phyloP scores from a whole-genome alignment of 1,140 invertebrate genomes.

The Cotesia chilonis region DNA sequence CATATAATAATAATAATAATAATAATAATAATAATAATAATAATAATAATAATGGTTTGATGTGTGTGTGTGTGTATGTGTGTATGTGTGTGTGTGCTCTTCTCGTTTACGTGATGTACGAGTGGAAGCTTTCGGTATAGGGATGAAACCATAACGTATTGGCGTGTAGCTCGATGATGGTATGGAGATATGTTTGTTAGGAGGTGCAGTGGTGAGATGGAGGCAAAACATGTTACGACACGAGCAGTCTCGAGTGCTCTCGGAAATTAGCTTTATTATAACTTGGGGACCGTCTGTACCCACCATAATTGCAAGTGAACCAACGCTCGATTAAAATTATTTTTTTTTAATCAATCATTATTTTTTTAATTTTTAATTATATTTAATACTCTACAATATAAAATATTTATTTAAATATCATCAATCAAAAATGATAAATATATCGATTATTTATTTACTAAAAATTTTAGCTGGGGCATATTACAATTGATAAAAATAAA shows the following conservation, averaged over 20 bases:
- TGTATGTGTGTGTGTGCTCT: not conserved
- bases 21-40: too few species aligned
- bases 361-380: too few species aligned
- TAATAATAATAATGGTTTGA: not conserved
- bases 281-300: conserved; percentile 64
- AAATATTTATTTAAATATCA: too few species aligned
- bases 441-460: too few species aligned
- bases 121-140: not conserved
- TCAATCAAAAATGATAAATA: too few species aligned
- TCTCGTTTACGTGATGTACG: conserved; percentile 3
- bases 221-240: conserved; percentile 64
- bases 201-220: conserved; percentile 47
- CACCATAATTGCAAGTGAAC: conserved; percentile 59
- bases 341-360: too few species aligned
- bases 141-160: conserved; percentile 32
- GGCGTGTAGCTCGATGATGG: conserved; percentile 35
- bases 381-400: too few species aligned
- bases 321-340: conserved; percentile 44
- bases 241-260: conserved; percentile 63
- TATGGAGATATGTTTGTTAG: conserved; percentile 7
- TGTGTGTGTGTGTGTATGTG: too few species aligned
- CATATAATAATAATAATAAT: not conserved
- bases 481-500: not conserved
- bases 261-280: conserved; percentile 67
- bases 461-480: too few species aligned